Percentiles rank a stretch among this genome's conserved stretches.
Evolutionary conservation across 2,888 invertebrate genomes (phyloP).

Genomic region (Troides helena): DNA sequence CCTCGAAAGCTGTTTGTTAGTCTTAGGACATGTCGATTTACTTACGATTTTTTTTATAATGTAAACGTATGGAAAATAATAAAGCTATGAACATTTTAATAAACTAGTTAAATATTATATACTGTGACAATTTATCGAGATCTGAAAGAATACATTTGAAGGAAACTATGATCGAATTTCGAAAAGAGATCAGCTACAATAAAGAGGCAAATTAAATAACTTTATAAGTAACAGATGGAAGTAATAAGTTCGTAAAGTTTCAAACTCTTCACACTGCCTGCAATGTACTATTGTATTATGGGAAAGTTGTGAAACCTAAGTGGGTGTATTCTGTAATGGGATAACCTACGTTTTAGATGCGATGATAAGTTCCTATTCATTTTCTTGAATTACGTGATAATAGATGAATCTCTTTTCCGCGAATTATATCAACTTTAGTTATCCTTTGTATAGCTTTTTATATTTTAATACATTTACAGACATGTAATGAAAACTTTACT

Average conservation of each 20-base stretch:
- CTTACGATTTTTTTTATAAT: too few species aligned
- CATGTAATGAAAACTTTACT: too few species aligned
- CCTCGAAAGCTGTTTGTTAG: too few species aligned
- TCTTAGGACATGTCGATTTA: too few species aligned
- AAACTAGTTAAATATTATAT: too few species aligned
- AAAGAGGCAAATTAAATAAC: conserved; percentile 3
- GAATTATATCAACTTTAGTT: neutral
- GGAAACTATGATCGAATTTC: too few species aligned
- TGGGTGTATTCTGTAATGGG: conserved; percentile 32
- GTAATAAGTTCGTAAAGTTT: conserved; percentile 27
- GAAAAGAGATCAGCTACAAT: neutral
- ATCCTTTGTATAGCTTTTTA: neutral
- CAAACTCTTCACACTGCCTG: conserved; percentile 32
- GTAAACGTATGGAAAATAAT: too few species aligned
- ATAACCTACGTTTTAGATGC: conserved; percentile 24
- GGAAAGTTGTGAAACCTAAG: conserved; percentile 36
- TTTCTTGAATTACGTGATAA: conserved; percentile 26
- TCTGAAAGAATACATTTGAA: too few species aligned
- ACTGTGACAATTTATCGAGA: too few species aligned
- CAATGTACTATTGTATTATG: conserved; percentile 33
- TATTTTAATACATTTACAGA: neutral
- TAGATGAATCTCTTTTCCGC: conserved; percentile 20
- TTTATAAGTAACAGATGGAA: neutral
- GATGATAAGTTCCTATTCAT: conserved; percentile 20
- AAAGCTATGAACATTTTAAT: too few species aligned